Conservation (phyloP, 2,113 vertebrate species). For the Tychaedon coryphoeus region DNA sequence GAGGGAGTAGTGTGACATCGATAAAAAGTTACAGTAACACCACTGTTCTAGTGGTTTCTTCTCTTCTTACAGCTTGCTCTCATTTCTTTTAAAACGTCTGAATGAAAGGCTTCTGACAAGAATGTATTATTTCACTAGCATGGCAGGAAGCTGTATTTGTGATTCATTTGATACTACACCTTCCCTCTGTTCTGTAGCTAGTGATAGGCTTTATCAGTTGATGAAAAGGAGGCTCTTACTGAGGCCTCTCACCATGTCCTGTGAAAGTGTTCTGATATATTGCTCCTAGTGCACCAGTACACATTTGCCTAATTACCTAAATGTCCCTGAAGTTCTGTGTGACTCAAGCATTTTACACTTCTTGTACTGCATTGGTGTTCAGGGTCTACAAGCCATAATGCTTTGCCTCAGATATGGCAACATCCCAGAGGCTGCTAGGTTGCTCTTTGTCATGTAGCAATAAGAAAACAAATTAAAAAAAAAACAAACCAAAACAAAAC, state of each 20-base stretch:
- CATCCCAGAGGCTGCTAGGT: not conserved
- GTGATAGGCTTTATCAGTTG: not conserved
- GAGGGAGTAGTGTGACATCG: not conserved
- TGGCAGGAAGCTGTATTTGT: not conserved
- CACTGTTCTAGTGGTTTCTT: not conserved
- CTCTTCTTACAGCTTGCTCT: not conserved
- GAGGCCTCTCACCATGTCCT: not conserved
- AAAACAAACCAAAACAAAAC: not conserved
- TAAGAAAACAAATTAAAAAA: not conserved
- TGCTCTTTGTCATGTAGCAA: not conserved
- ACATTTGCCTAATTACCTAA: not conserved
- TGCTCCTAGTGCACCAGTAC: not conserved
- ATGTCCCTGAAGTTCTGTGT: not conserved
- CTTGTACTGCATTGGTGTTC: not conserved
- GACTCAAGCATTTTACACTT: not conserved
- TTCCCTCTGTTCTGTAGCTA: not conserved
- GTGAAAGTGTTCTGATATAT: not conserved
- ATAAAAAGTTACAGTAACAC: not conserved
- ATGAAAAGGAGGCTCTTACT: not conserved
- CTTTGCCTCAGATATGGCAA: not conserved
- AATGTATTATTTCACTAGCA: not conserved
- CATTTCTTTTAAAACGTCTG: not conserved
- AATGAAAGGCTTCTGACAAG: slow-evolving; percentile 14
- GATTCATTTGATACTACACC: not conserved
- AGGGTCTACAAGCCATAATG: not conserved